A percentile compares a stretch with the other conserved stretches of the same genome.
Conservation (phyloP, 2,888 invertebrate species). For the Megastigmus dorsalis region DNA sequence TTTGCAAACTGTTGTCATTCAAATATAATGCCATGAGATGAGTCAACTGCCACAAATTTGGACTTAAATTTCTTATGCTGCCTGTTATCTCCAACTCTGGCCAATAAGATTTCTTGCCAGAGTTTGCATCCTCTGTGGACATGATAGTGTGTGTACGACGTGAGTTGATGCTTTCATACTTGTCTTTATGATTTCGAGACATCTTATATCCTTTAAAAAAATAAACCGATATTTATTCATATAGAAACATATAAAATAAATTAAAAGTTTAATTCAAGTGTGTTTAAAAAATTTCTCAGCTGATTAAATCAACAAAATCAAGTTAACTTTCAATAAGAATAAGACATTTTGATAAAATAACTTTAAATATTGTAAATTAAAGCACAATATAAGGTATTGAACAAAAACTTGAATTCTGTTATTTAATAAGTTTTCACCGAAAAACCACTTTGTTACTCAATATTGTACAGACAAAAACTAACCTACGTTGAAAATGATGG, state of each 20-base stretch:
- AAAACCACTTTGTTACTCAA: neutral
- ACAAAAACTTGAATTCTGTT: neutral
- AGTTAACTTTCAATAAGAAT: no score
- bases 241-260: no score
- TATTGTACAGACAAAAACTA: slow-evolving; percentile 40
- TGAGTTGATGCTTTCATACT: slow-evolving; percentile 88
- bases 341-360: slow-evolving; percentile 15
- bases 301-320: no score
- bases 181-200: slow-evolving; percentile 85
- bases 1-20: slow-evolving; percentile 94
- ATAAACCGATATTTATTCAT: no score
- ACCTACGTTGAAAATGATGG: slow-evolving; percentile 44
- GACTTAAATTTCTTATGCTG: slow-evolving; percentile 94
- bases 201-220: slow-evolving; percentile 71
- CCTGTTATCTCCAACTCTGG: slow-evolving; percentile 94
- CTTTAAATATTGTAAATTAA: no score
- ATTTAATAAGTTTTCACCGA: neutral
- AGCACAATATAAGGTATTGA: neutral
- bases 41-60: slow-evolving; percentile 91
- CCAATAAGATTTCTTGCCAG: slow-evolving; percentile 95
- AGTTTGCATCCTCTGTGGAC: slow-evolving; percentile 93
- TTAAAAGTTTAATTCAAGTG: no score
- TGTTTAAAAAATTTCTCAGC: no score
- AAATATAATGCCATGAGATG: slow-evolving; percentile 96
- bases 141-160: slow-evolving; percentile 92